phyloP scores from a whole-genome alignment of 2,888 invertebrate species.

The Zaprionus lineosus region DNA sequence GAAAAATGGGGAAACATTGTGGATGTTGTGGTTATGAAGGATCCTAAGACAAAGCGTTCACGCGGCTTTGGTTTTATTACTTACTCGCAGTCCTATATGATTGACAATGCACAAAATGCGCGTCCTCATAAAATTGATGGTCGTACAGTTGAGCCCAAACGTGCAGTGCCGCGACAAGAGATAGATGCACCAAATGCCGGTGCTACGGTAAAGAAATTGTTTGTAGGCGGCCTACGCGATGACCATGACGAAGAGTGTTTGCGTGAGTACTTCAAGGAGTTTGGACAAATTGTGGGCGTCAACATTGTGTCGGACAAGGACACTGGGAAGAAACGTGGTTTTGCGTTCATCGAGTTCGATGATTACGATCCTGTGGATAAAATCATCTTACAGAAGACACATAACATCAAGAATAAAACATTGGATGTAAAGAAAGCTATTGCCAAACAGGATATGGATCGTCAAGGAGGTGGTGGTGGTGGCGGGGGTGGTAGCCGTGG shows the following conservation, averaged over 20 bases:
- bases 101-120: constrained; percentile 96
- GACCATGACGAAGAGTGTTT: constrained; percentile 95
- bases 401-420: constrained; percentile 91
- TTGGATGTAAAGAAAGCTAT: constrained; percentile 96
- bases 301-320: constrained; percentile 96
- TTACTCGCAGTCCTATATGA: constrained; percentile 95
- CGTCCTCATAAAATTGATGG: constrained; percentile 97
- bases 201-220: constrained; percentile 96
- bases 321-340: constrained; percentile 96
- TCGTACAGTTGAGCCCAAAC: constrained; percentile 96
- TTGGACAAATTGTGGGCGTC: constrained; percentile 92
- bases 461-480: constrained; percentile 83
- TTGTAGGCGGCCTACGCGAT: constrained; percentile 96
- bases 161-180: constrained; percentile 96
- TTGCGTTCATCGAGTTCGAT: constrained; percentile 97
- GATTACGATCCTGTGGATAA: constrained; percentile 99
- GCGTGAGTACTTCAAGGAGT: constrained; percentile 90
- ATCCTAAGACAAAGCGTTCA: constrained; percentile 96
- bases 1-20: constrained; percentile 98
- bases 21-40: constrained; percentile 98
- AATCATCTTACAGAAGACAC: constrained; percentile 89
- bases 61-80: constrained; percentile 99
- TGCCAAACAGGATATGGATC: constrained; percentile 93
- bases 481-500: constrained; percentile 82
- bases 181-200: constrained; percentile 96